Conservation (phyloP, 1,140 invertebrate species). For the Probaryconus sp. region DNA sequence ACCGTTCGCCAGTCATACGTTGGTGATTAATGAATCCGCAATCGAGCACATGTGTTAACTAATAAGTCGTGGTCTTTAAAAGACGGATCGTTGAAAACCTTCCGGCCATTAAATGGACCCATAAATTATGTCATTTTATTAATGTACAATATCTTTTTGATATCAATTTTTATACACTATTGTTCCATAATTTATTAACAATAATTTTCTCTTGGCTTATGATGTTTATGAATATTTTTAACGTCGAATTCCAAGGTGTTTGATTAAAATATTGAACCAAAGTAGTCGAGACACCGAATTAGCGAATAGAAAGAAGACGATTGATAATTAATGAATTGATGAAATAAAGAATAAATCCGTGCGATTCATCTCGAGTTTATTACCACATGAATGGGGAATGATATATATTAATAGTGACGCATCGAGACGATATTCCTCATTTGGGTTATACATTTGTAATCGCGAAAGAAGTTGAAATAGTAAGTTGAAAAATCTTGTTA, state of each 20-base stretch:
- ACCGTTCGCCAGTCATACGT: slow-evolving; percentile 48
- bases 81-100: slow-evolving; percentile 48
- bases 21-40: slow-evolving; percentile 53
- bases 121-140: slow-evolving; percentile 42
- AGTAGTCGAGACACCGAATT: slow-evolving; percentile 32
- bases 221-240: slow-evolving; percentile 13
- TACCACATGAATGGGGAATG: slow-evolving; percentile 11
- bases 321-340: slow-evolving; percentile 19
- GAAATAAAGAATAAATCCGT: slow-evolving; percentile 20
- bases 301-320: slow-evolving; percentile 16
- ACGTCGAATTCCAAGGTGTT: not conserved
- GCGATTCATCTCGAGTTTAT: slow-evolving; percentile 7
- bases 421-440: slow-evolving; percentile 18
- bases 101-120: slow-evolving; percentile 16
- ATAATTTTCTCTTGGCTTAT: no score
- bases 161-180: slow-evolving; percentile 45
- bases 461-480: not conserved
- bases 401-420: slow-evolving; percentile 11
- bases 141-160: slow-evolving; percentile 3
- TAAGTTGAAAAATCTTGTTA: no score
- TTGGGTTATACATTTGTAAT: slow-evolving; percentile 27
- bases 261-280: slow-evolving; percentile 33
- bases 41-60: slow-evolving; percentile 56
- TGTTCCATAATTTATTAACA: no score
- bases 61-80: slow-evolving; percentile 54